Evolutionary conservation across 2,888 invertebrate genomes (phyloP).

Genomic region (Drosophila mercatorum): DNA sequence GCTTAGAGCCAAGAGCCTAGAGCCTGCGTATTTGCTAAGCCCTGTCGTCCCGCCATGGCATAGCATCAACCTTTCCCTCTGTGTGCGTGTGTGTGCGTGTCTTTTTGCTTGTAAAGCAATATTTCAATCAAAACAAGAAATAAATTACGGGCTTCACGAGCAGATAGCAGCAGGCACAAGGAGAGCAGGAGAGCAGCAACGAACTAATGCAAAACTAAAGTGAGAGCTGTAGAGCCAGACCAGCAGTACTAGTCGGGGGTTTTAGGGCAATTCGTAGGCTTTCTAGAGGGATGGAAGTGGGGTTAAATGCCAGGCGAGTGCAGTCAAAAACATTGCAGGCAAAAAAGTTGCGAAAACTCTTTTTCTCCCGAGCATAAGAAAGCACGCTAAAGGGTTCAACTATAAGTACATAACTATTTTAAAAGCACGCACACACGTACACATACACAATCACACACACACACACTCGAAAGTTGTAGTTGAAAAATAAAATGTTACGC

Average conservation of each 20-base stretch:
- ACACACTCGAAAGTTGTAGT: conserved; percentile 57
- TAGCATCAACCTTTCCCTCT: neutral
- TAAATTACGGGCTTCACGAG: conserved; percentile 75
- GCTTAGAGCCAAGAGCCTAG: conserved; percentile 37
- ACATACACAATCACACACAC: conserved; percentile 3
- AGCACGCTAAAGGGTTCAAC: conserved; percentile 71
- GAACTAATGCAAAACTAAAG: conserved; percentile 62
- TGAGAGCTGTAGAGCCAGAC: conserved; percentile 54
- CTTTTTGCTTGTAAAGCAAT: conserved; percentile 79
- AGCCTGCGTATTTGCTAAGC: conserved; percentile 68
- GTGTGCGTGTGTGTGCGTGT: conserved; percentile 55
- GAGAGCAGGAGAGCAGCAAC: conserved; percentile 36
- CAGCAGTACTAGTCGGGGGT: conserved; percentile 7
- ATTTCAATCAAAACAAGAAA: conserved; percentile 82
- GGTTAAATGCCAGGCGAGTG: conserved; percentile 39
- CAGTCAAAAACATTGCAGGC: conserved; percentile 77
- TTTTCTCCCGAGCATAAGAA: conserved; percentile 54
- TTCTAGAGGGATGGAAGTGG: conserved; percentile 6
- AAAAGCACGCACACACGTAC: conserved; percentile 57
- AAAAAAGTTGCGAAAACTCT: conserved; percentile 68
- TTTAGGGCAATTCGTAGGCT: conserved; percentile 29
- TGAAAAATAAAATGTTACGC: conserved; percentile 69
- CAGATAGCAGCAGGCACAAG: conserved; percentile 59
- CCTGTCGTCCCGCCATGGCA: conserved; percentile 25
- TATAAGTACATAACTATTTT: conserved; percentile 74